Conservation (phyloP, 1,140 invertebrate genomes). For the Pseudoatta argentina region DNA sequence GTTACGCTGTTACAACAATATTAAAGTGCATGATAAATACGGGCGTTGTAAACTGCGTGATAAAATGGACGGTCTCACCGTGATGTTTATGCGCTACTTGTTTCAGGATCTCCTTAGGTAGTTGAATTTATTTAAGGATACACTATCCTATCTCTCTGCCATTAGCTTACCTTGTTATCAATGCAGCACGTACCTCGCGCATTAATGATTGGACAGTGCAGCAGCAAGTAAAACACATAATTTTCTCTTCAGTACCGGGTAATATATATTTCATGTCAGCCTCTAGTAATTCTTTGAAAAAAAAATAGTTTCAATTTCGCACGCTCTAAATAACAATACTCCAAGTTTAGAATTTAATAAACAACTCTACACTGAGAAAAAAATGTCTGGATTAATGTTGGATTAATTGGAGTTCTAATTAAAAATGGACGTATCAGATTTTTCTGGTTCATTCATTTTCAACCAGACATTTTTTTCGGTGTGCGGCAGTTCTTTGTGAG, state of each 20-base stretch:
- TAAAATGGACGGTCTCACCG: constrained; percentile 43
- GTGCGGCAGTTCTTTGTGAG: neutral
- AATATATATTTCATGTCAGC: constrained; percentile 24
- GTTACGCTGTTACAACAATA: constrained; percentile 60
- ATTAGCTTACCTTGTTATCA: constrained; percentile 53
- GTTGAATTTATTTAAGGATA: constrained; percentile 58
- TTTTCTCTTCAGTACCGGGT: constrained; percentile 4
- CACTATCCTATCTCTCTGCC: constrained; percentile 44
- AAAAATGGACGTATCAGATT: no score
- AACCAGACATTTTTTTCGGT: no score
- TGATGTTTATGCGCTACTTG: constrained; percentile 30
- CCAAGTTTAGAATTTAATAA: constrained; percentile 34
- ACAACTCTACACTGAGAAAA: neutral
- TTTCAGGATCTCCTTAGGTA: constrained; percentile 53
- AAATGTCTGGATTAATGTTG: no score
- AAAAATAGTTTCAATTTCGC: constrained; percentile 22
- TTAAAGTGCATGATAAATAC: constrained; percentile 63
- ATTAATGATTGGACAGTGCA: constrained; percentile 35
- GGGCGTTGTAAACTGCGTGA: constrained; percentile 50
- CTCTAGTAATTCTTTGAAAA: neutral
- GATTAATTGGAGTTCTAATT: no score
- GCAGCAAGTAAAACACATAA: constrained; percentile 47
- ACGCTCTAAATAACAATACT: neutral
- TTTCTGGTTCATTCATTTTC: no score
- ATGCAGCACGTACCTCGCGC: constrained; percentile 35